Evolutionary conservation across 2,113 vertebrate genomes (phyloP).

Genomic region (Canis aureus): DNA sequence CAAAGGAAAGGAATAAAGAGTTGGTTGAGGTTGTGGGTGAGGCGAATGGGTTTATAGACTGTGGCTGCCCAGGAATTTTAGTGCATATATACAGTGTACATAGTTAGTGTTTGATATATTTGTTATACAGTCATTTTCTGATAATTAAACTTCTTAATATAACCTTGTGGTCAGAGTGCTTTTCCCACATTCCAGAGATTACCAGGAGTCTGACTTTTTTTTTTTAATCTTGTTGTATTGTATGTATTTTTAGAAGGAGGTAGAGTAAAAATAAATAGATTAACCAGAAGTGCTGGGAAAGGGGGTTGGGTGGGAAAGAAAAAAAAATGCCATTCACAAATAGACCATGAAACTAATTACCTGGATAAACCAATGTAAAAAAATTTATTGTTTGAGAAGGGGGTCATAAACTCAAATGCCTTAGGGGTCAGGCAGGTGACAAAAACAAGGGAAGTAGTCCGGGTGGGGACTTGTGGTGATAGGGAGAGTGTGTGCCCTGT

Average conservation of each 20-base stretch:
- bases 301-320: conserved; percentile 69
- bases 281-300: conserved; percentile 65
- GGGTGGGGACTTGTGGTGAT: not conserved
- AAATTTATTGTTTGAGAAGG: conserved; percentile 62
- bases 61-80: conserved; percentile 80
- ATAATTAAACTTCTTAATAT: conserved; percentile 83
- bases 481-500: not conserved
- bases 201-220: conserved; percentile 65
- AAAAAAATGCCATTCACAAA: conserved; percentile 78
- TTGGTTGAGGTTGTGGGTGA: conserved; percentile 67
- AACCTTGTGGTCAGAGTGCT: conserved; percentile 77
- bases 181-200: conserved; percentile 80
- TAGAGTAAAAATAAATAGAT: conserved; percentile 77
- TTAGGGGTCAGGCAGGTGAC: not conserved
- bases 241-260: conserved; percentile 77
- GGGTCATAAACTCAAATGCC: conserved; percentile 53
- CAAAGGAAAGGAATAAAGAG: conserved; percentile 61
- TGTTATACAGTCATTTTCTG: conserved; percentile 79
- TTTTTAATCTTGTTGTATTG: conserved; percentile 71
- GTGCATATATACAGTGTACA: conserved; percentile 78
- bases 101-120: conserved; percentile 78
- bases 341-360: conserved; percentile 62
- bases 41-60: conserved; percentile 69
- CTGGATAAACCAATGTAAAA: conserved; percentile 57
- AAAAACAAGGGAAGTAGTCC: not conserved